Evolutionary conservation across 1,140 invertebrate genomes (phyloP), one percentile per base, ranked within the genome.

Genomic region (Cotesia chilonis): DNA sequence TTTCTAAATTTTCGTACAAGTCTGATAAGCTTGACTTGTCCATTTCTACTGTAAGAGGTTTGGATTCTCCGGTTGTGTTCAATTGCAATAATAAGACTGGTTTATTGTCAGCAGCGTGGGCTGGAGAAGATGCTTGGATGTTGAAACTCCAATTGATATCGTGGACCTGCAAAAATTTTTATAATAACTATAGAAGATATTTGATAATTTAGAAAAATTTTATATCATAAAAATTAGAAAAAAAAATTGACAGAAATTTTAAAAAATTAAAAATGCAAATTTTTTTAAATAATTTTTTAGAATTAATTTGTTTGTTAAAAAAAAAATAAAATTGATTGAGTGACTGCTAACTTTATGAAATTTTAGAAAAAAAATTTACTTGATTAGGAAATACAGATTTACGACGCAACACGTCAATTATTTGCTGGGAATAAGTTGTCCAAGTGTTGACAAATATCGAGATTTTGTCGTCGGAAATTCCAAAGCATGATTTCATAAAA

Each of bases 91-190:
- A 77, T 7, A 81, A 77, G 20, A 77, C 66, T 28, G 82, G 78
- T 59, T 76, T 77, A 5, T 75, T 80, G 66, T 83, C 80, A 73
- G 83, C 82, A 4, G 78, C 71, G 20, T 75, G 64, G 65, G 75
- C 75, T n/a, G 82, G 79, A 3, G 85, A 85, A 4, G 83, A 78
- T 20, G 81, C 78, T 78, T 78, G 79, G 12, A 87, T 69, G 75
- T 84, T 83, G 14, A 86, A 69, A 41, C 74, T 79, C 82, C 83
- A 86, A 52, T 83, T 80, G 4, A 86, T 77, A 36, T 82, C 80
- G 59, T 78, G 81, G 0, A 84, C 75, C 82, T 83, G 12, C 57
- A 47, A 47, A 9, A 9, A 7, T 47, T 47, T 17, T 28, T 28
- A 28, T 28, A 28, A 28, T 28, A 28, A 28, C 28, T 28, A 28